Conservation (phyloP, 2,113 vertebrate species). For the Butastur rufipennis region DNA sequence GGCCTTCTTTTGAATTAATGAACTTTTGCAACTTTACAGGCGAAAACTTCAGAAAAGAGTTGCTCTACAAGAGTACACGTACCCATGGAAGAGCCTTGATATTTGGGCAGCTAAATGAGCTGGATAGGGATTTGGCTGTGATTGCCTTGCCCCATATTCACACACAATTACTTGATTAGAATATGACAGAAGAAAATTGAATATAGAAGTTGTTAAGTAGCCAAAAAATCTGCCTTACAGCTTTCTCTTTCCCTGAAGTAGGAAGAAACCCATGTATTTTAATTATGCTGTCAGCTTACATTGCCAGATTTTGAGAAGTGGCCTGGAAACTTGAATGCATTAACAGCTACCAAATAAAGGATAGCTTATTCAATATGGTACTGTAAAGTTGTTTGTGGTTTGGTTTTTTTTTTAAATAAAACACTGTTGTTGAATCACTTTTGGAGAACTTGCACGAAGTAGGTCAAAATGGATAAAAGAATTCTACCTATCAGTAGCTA, state of each 20-base stretch:
- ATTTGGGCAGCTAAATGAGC: not conserved
- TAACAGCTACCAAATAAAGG: not conserved
- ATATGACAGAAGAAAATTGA: not conserved
- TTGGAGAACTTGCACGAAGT: not conserved
- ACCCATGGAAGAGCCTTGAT: not conserved
- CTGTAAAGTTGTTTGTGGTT: not conserved
- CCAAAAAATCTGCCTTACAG: not conserved
- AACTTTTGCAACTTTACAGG: not conserved
- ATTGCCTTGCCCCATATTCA: not conserved
- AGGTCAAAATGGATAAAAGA: not conserved
- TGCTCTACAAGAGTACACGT: not conserved
- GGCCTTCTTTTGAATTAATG: not conserved
- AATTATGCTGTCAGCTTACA: not conserved
- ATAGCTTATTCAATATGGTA: not conserved
- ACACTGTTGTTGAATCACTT: not conserved
- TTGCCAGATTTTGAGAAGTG: not conserved
- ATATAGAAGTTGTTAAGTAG: not conserved
- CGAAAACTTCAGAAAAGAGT: not conserved
- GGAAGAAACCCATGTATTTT: not conserved
- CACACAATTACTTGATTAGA: not conserved
- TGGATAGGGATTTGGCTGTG: not conserved
- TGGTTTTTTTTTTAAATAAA: not conserved
- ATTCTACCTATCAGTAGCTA: not conserved
- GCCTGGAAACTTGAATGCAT: not conserved
- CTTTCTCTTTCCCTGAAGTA: not conserved